Evolutionary conservation across 64 coral and sea anemone species (phyloP), one percentile per base, ranked within the genome.

Genomic region (Acropora yongei): DNA sequence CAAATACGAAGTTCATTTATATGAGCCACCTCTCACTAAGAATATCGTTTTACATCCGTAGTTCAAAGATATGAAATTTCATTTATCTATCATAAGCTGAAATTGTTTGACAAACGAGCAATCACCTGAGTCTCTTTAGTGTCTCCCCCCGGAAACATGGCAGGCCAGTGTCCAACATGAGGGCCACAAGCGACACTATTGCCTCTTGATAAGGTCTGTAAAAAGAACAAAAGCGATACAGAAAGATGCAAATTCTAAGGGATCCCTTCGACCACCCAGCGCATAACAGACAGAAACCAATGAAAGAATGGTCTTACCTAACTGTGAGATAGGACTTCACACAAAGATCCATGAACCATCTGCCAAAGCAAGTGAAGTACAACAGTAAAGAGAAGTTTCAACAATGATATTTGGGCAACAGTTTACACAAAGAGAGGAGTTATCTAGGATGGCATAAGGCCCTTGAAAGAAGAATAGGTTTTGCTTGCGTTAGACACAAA

Each of bases 311-410:
- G 51, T 11, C 63, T 65, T 77, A 95, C 96, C 96, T 93, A 3
- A 99, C 97, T 14, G 97, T 89, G 1, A 99, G 92, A 42, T 99
- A 99, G 0, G 97, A 81, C 57, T 93, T 93, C 7, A 99, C 97
- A 86, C 97, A 99, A 8, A 99, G 88, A 85, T 99, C 97, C 94
- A 96, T 96, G 63, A 99, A 99, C 97, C 97, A 99, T 68, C 97
- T 99, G 47, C 6, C 10, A 18, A 89, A 89, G 44, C 58, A 81
- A 72, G 60, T 63, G 8, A 14, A 63, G 4, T 9, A 63, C 14
- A 63, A 13, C 11, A 63, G 11, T 13, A 63, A 63, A 63, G 11
- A 63, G 10, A 63, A 11, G 2, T 63, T 13, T 12, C 16, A 63
- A 63, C 11, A 7, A 13, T 7, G 10, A 10, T 7, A 55, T 55